phyloP scores from a whole-genome alignment of 30 jellyfish, hydroid and myxozoan genomes.

The Hydra vulgaris region DNA sequence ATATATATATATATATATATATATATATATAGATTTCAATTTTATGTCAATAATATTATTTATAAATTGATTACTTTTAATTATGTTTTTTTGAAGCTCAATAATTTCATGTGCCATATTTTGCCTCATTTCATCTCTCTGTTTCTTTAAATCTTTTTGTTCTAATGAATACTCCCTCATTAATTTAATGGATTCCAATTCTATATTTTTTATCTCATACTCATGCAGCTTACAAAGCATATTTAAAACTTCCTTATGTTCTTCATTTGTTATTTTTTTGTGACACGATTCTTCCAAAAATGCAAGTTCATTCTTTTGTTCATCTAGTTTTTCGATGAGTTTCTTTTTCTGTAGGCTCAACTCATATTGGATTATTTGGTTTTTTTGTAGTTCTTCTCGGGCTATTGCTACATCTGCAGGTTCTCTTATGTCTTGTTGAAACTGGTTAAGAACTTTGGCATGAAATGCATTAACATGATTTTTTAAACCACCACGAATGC shows the following conservation, averaged over 20 bases:
- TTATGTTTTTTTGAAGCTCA: conserved; percentile 42
- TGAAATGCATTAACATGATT: not conserved
- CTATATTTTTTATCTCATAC: conserved; percentile 72
- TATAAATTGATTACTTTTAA: conserved; percentile 40
- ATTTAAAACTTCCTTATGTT: conserved; percentile 67
- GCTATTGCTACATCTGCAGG: conserved; percentile 95
- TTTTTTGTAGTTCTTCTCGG: conserved; percentile 67
- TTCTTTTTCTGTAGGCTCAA: conserved; percentile 44
- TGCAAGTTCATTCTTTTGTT: conserved; percentile 33
- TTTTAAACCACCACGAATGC: not conserved
- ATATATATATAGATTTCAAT: too few relatives aligned
- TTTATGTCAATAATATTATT: too few relatives aligned
- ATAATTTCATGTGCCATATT: conserved; percentile 71
- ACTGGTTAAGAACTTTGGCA: not conserved
- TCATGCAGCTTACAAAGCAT: conserved; percentile 82
- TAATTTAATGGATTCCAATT: conserved; percentile 69
- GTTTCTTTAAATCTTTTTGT: conserved; percentile 65
- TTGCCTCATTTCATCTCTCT: conserved; percentile 62
- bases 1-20: too few relatives aligned
- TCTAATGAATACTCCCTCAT: conserved; percentile 78
- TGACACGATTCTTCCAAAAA: conserved; percentile 50
- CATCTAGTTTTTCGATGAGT: conserved; percentile 42
- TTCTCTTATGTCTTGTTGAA: conserved; percentile 23
- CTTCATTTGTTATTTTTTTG: conserved; percentile 63
- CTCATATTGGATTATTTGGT: conserved; percentile 39